These are phyloP conservation scores for Psephotus haematonotus DNA, from an alignment of 2,113 vertebrate genomes.

Conservation along the genomic window DNA sequence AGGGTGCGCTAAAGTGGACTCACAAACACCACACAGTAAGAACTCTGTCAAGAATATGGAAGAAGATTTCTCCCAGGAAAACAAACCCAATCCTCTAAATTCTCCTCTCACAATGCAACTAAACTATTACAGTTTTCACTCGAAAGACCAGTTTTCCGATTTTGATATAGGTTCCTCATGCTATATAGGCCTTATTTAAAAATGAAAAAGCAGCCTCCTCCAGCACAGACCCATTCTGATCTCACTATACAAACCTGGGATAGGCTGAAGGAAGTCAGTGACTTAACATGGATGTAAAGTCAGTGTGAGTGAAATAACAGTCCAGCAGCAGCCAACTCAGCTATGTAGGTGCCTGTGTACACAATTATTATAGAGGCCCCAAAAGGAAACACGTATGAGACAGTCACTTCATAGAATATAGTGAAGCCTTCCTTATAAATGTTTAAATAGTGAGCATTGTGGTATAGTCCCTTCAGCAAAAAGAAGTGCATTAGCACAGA, in stretches of 20 bases:
- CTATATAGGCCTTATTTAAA: neutral
- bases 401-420: neutral
- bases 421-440: constrained; percentile 9
- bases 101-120: neutral
- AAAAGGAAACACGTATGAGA: neutral
- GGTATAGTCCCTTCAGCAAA: constrained; percentile 10
- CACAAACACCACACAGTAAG: neutral
- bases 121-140: neutral
- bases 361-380: neutral
- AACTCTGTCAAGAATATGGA: neutral
- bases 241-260: neutral
- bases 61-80: neutral
- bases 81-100: neutral
- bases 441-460: constrained; percentile 21
- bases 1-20: neutral
- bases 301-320: neutral
- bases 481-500: neutral
- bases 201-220: neutral
- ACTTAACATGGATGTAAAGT: neutral
- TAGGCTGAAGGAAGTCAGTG: neutral
- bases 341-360: neutral
- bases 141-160: neutral
- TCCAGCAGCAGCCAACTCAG: neutral
- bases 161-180: neutral
- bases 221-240: neutral